Evolutionary conservation across 2,888 invertebrate genomes (phyloP).

Genomic region (Adelognathus sp.): DNA sequence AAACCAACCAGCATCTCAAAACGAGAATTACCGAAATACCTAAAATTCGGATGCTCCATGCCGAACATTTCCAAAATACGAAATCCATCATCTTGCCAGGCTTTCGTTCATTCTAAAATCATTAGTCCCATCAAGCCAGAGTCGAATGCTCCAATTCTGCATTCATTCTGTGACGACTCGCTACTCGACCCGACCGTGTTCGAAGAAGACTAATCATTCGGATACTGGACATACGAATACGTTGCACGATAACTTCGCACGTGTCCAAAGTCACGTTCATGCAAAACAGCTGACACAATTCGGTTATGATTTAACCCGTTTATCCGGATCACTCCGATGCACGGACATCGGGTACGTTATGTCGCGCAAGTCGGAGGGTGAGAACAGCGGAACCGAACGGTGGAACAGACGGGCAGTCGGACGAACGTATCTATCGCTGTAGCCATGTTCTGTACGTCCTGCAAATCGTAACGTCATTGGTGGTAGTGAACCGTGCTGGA

Average conservation of each 20-base stretch:
- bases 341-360: conserved; percentile 31
- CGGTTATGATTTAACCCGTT: conserved; percentile 60
- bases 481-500: neutral
- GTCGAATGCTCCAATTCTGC: no score
- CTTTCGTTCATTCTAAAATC: no score
- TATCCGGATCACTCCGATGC: conserved; percentile 55
- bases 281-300: conserved; percentile 62
- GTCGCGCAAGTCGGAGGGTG: neutral
- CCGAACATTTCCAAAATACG: no score
- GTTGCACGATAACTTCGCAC: conserved; percentile 25
- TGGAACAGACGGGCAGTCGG: conserved; percentile 19
- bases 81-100: no score
- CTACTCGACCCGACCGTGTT: neutral
- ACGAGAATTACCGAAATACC: no score
- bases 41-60: no score
- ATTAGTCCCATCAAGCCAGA: no score
- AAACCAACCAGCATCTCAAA: no score
- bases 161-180: neutral
- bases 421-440: conserved; percentile 19
- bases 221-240: conserved; percentile 3
- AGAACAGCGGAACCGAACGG: neutral
- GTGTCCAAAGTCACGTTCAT: conserved; percentile 47
- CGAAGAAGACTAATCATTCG: neutral
- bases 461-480: conserved; percentile 24
- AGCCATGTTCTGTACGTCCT: conserved; percentile 9